phyloP scores from a whole-genome alignment of 1,140 invertebrate species.

The Calliopsis andreniformis region DNA sequence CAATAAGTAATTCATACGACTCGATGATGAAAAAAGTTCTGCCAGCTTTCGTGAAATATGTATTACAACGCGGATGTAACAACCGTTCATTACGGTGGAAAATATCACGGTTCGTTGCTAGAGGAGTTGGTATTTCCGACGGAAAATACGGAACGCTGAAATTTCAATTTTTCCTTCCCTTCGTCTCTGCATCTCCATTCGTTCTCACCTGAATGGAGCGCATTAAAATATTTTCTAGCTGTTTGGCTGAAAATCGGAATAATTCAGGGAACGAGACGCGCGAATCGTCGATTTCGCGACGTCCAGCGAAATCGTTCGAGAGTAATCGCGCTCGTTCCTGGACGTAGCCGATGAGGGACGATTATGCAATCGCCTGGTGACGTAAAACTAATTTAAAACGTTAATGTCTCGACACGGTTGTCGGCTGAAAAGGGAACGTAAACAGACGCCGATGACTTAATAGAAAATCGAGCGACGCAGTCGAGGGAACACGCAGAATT shows the following conservation, averaged over 20 bases:
- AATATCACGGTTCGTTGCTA: not conserved
- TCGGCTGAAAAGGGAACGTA: not conserved
- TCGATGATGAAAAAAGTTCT: constrained; percentile 13
- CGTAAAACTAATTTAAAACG: constrained; percentile 21
- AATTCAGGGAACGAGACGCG: not conserved
- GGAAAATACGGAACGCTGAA: not conserved
- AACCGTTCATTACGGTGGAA: constrained; percentile 5
- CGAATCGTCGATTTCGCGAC: not conserved
- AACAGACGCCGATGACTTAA: constrained; percentile 4
- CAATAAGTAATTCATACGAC: not conserved
- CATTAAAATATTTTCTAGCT: not conserved
- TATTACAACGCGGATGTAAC: not conserved
- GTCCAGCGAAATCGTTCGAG: not conserved
- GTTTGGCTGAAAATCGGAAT: not conserved
- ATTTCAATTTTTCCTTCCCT: not conserved
- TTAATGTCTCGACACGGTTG: constrained; percentile 2
- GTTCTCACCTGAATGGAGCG: not conserved
- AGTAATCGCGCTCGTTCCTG: not conserved
- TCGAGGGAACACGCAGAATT: not conserved
- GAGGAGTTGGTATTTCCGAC: not conserved
- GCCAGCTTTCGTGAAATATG: not conserved
- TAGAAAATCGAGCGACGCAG: constrained; percentile 16
- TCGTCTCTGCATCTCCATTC: not conserved
- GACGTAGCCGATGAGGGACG: too few relatives aligned
- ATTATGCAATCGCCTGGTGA: not conserved